These are phyloP conservation scores for Barbus barbus DNA, from an alignment of 2,113 vertebrate species.

Conservation along the genomic window DNA sequence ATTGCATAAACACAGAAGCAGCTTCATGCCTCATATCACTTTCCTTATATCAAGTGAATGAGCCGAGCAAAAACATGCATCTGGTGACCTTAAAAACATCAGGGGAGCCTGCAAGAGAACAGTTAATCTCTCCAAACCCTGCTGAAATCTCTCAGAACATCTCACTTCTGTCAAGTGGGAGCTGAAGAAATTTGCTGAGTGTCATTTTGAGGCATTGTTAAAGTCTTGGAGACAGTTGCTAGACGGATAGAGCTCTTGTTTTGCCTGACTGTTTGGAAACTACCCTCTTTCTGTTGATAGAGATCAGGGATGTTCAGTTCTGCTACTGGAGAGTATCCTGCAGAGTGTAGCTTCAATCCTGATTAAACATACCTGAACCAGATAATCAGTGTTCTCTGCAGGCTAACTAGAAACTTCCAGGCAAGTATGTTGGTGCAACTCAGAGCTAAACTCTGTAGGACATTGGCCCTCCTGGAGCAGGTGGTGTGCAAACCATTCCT, in stretches of 20 bases:
- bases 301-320: neutral
- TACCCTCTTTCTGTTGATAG: neutral
- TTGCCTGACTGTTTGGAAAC: conserved; percentile 17
- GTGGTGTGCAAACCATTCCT: neutral
- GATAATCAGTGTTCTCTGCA: neutral
- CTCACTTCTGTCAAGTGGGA: conserved; percentile 36
- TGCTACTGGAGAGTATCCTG: neutral
- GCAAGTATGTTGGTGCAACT: neutral
- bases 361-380: neutral
- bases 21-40: conserved; percentile 7
- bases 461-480: no score
- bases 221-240: no score
- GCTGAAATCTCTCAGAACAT: conserved; percentile 28
- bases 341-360: neutral
- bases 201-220: conserved; percentile 37
- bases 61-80: neutral
- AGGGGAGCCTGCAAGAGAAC: conserved; percentile 40
- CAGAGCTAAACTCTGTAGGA: neutral
- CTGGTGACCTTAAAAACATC: conserved; percentile 38
- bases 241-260: neutral
- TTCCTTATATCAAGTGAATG: conserved; percentile 23
- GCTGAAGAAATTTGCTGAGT: no score
- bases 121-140: conserved; percentile 44
- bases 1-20: conserved; percentile 36
- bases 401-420: neutral